Evolutionary conservation across 2,888 invertebrate genomes (phyloP).

Genomic region (Eupithecia vulgata): DNA sequence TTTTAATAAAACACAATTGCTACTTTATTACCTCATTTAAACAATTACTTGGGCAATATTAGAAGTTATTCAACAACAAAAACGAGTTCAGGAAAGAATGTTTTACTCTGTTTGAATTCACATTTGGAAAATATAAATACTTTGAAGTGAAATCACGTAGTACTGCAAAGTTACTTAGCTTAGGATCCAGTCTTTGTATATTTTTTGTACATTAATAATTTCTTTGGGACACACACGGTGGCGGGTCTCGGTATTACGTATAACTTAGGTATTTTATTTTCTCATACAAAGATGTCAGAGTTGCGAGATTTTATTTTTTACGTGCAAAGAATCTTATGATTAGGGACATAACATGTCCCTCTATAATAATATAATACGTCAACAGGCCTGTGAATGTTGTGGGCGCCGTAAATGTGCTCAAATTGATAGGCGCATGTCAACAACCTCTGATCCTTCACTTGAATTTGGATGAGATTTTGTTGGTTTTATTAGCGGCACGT

Average conservation of each 20-base stretch:
- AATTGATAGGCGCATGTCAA: constrained; percentile 61
- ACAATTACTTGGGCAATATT: constrained; percentile 57
- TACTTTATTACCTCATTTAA: constrained; percentile 58
- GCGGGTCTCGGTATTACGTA: constrained; percentile 64
- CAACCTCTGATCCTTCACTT: constrained; percentile 29
- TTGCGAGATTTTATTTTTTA: constrained; percentile 76
- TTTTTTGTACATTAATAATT: constrained; percentile 76
- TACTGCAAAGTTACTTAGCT: constrained; percentile 67
- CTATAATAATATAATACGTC: constrained; percentile 62
- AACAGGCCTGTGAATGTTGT: constrained; percentile 50
- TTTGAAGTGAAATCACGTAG: constrained; percentile 75
- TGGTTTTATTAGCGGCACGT: constrained; percentile 34
- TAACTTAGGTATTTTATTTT: constrained; percentile 70
- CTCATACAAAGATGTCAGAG: constrained; percentile 70
- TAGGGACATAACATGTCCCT: constrained; percentile 61
- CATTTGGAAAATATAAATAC: constrained; percentile 60
- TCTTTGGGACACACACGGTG: constrained; percentile 63
- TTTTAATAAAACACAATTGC: constrained; percentile 53
- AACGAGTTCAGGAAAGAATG: constrained; percentile 58
- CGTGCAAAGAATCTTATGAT: constrained; percentile 75
- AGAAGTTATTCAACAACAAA: constrained; percentile 54
- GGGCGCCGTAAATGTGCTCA: constrained; percentile 42
- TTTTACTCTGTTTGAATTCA: constrained; percentile 64
- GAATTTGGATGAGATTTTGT: constrained; percentile 35
- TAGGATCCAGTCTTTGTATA: constrained; percentile 68